Evolutionary conservation across 2,113 vertebrate genomes (phyloP), one percentile per base, ranked within the genome.

Genomic region (Myotis davidii): DNA sequence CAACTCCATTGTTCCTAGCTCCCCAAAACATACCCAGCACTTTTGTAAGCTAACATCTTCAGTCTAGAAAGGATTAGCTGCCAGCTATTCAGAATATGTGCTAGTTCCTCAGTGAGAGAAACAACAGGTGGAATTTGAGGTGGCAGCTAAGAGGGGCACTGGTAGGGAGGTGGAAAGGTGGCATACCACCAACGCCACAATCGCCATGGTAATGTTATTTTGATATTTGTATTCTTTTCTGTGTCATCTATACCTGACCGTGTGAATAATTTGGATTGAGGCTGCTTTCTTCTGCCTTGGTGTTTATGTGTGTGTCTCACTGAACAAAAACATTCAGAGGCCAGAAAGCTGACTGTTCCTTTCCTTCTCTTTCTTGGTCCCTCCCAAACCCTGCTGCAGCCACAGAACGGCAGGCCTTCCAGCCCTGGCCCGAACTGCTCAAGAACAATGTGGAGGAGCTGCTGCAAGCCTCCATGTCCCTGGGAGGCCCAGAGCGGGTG

Each of bases 401-500:
- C 82, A 95, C 92, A 1, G 96, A 97, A 3, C 88, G 9, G 11
- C 96, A 92, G 79, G 52, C 14, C 48, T 94, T 85, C 90, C 96
- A 95, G 92, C 29, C 95, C 17, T 98, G 97, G 97, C 84, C 94
- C 0, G 95, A 97, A 27, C 39, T 91, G 27, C 95, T 97, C 0
- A 88, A 50, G 85, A 97, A 54, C 86, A 96, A 96, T 0, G 74
- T 96, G 70, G 93, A 98, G 59, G 96, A 98, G 11, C 88, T 98
- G n/a, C 94, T 97, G 0, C 91, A 97, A 21, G 94, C 95, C 0
- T 96, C 97, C 82, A 1, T 97, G 92, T 93, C 96, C 12, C 65
- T 98, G 83, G 96, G 92, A 3, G 96, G 97, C 50, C 94, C 95
- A 42, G 96, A 98, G 54, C 94, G 34, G 13, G 16, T 2, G 1